Evolutionary conservation across 2,888 invertebrate genomes (phyloP).

Genomic region (Hypolimnas misippus): DNA sequence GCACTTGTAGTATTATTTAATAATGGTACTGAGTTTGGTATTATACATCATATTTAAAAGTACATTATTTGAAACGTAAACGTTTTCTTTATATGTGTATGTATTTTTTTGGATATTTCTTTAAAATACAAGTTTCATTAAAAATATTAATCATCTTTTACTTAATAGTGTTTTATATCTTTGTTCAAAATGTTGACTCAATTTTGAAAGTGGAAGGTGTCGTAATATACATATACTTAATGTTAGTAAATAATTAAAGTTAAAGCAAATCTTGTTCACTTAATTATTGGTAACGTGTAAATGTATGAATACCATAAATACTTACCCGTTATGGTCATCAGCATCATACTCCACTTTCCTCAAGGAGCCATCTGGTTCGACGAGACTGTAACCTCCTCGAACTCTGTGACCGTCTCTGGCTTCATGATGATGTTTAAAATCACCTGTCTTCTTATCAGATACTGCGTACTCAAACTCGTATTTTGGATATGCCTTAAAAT

Average conservation of each 20-base stretch:
- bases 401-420: slow-evolving; percentile 82
- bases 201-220: too few species aligned
- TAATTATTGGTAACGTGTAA: not conserved
- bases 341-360: slow-evolving; percentile 84
- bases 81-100: too few species aligned
- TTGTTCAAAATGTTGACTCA: too few species aligned
- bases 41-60: too few species aligned
- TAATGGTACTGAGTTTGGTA: too few species aligned
- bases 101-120: too few species aligned
- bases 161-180: too few species aligned
- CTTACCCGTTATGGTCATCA: slow-evolving; percentile 82
- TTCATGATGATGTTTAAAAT: slow-evolving; percentile 82
- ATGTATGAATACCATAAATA: slow-evolving; percentile 32
- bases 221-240: too few species aligned
- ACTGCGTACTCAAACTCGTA: slow-evolving; percentile 85
- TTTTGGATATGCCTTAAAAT: slow-evolving; percentile 78
- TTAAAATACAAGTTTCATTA: too few species aligned
- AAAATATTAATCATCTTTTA: too few species aligned
- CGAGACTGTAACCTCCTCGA: slow-evolving; percentile 82
- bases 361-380: slow-evolving; percentile 83
- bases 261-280: not conserved
- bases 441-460: slow-evolving; percentile 83
- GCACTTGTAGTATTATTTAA: too few species aligned
- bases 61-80: too few species aligned
- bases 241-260: not conserved